Base-by-base conservation (phyloP, 2,888 invertebrate species). In the Metacarcinus magister region DNA sequence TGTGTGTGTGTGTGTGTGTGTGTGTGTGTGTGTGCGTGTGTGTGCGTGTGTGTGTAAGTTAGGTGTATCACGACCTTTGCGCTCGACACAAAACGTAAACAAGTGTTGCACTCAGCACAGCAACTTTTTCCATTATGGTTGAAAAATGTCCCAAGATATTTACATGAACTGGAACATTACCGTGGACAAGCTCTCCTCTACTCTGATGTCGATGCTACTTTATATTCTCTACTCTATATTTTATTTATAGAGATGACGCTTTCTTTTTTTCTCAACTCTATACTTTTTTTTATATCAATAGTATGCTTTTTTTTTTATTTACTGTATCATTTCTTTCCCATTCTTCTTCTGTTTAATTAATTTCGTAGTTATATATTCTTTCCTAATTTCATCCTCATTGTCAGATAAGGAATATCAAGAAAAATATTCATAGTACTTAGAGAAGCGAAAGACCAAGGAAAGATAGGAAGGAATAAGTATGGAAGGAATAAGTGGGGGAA, bases 121-220 rank as follows among this genome's bases (percentile, higher is more conserved):
- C 28, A 93, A 93, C 93, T 93, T 93, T 82, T 39, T 44, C 93
- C 75, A 82, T 93, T 93, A 93, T 23, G 82, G 23, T 44, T 93
- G 93, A 93, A 93, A 93, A 82, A 93, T 93, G 82, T 46, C 67
- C 75, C 82, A 39, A 28, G 82, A 93, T 82, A 82, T 93, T 93
- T 93, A 82, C 93, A 93, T 93, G 75, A 75, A 10, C 16, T 93
- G 75, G 67, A 82, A 28, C 44, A 75, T 82, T 82, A 75, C n/a
- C n/a, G 75, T n/a, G 28, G n/a, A 16, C 28, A 28, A 75, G 82
- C 39, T 87, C 5, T 10, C 87, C 5, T 10, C 87, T 87, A 87
- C 87, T 87, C 39, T 87, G 39, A 87, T 87, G 39, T 39, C 87
- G 87, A 39, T 87, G 2, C 1, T 87, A 13, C 87, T 39, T 87